These are phyloP conservation scores for Ginglymostoma cirratum DNA, from an alignment of 2,113 vertebrate genomes.

Conservation along the genomic window DNA sequence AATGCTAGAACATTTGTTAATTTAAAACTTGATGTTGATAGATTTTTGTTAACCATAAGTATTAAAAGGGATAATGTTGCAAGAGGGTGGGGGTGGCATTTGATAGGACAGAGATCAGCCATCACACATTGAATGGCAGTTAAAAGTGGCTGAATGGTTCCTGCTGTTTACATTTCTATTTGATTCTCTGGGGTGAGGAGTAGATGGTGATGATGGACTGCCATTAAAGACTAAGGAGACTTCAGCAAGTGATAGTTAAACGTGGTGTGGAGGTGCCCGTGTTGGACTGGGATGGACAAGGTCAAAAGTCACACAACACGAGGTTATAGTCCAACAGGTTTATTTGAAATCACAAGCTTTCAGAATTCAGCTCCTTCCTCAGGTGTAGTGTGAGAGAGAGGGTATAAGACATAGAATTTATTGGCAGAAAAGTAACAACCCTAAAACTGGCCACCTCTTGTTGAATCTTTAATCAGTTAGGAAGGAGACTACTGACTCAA, in stretches of 20 bases:
- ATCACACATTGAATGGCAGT: not conserved
- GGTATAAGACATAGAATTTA: no score
- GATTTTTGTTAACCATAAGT: not conserved
- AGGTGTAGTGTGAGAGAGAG: no score
- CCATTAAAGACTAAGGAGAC: not conserved
- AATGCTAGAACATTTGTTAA: not conserved
- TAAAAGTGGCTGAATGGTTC: not conserved
- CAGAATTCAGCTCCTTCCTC: no score
- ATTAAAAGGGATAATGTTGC: not conserved
- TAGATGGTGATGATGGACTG: not conserved
- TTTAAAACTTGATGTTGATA: not conserved
- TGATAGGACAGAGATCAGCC: not conserved
- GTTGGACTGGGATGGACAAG: no score
- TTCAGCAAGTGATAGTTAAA: not conserved
- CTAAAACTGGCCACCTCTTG: no score
- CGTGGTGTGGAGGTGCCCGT: no score
- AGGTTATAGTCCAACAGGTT: no score
- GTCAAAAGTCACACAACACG: no score
- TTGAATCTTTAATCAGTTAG: no score
- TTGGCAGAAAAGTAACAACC: no score
- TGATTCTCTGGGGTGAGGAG: not conserved
- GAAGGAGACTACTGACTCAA: no score
- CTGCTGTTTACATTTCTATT: not conserved
- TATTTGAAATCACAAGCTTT: no score
- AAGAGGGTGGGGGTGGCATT: not conserved